Evolutionary conservation across 1,140 invertebrate genomes (phyloP), one percentile per base, ranked within the genome.

Genomic region (Drosophila nannoptera): DNA sequence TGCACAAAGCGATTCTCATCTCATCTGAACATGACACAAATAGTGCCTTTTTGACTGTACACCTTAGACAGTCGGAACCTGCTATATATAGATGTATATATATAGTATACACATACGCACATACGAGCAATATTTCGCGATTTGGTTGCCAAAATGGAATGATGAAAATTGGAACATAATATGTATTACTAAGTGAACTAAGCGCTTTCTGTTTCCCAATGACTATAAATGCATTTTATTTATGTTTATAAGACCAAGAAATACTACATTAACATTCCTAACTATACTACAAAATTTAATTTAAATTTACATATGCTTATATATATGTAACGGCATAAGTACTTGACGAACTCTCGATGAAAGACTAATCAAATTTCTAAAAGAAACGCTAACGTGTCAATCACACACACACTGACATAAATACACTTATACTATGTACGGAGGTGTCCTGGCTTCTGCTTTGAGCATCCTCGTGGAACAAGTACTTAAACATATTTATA

Each of bases 31-130:
- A 33, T 55, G 55, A 76, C 52, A 63, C 65, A 77, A 84, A 86
- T 64, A 86, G 81, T 86, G 81, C 81, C 81, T 86, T 86, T 75
- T 86, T 75, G 77, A 86, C 77, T 86, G 74, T 69, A 54, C 33
- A 40, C 0, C 31, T 14, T 60, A 31, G 36, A 50, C 63, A 55
- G 64, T 61, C 55, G n/a, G 16, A 48, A 60, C 59, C 54, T 31
- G 62, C 35, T 66, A 60, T 60, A 65, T 54, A 65, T 40, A 5
- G 36, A 36, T 50, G 42, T 49, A 64, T 33, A 49, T 33, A 61
- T n/a, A 36, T 11, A 46, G 12, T 7, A 22, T 22, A 22, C 22
- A 64, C 9, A 65, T 9, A 32, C 32, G 46, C 5, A 52, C 4
- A n/a, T 7, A 58, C 29, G 55, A 71, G 55, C 63, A 68, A 68